Base-by-base conservation (phyloP, 1,140 invertebrate genomes). In the Drosophila equinoxialis region DNA sequence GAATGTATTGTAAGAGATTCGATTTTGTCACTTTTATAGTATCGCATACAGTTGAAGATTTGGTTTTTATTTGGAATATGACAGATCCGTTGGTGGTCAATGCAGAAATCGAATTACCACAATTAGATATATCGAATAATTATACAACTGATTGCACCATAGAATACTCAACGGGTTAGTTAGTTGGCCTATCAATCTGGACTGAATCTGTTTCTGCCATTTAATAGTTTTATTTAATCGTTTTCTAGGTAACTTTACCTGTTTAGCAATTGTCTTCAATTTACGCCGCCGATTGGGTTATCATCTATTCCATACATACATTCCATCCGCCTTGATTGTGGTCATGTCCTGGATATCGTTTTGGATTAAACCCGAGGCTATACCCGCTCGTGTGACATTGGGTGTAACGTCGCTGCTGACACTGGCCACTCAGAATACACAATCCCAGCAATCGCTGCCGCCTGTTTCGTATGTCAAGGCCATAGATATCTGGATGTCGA, bases 321-420 rank as follows among this genome's bases (percentile, higher is more conserved):
- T 98, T 81, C 97, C 97, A 2, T 97, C 97, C 11, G 96, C 96
- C 1, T 93, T 98, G 57, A 98, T 98, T 91, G 97, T 98, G 51
- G 96, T 97, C 69, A 98, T 97, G 96, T 97, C 96, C 10, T 97
- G 96, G 97, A 97, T 97, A 78, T 97, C 97, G 6, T 98, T 98
- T 92, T 98, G 97, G 97, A 98, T 98, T 72, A 97, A 97, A 91
- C 96, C 96, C 1, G 97, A 97, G 92, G 96, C 96, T 3, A 97
- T 97, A 81, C 96, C 97, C 7, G 91, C 91, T 1, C 89, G 91
- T 5, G 91, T 92, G 1, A 92, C 91, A 0, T 57, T 92, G 1
- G 96, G 96, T 39, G 96, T 97, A 13, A 97, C 96, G 17, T 97
- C 96, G 1, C 93, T 97, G 59, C 93, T 97, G 7, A 97, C 96